These are phyloP conservation scores for Arge pagana DNA, from an alignment of 2,888 invertebrate species.

Conservation along the genomic window DNA sequence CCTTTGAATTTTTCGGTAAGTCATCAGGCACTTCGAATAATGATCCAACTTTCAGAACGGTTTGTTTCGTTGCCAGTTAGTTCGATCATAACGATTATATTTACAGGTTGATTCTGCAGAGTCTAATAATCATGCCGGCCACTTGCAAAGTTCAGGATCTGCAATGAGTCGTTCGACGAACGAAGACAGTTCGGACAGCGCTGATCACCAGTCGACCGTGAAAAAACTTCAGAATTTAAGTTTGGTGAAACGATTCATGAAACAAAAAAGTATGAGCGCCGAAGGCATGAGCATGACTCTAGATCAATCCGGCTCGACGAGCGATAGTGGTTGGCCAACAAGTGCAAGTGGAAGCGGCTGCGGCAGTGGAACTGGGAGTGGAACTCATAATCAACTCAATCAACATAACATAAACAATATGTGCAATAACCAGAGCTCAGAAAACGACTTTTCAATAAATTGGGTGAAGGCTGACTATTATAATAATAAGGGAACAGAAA, in stretches of 20 bases:
- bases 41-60: neutral
- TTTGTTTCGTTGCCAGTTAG: neutral
- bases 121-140: conserved; percentile 47
- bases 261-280: conserved; percentile 83
- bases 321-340: conserved; percentile 74
- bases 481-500: conserved; percentile 37
- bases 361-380: conserved; percentile 61
- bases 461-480: conserved; percentile 52
- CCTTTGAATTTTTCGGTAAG: conserved; percentile 72
- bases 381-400: conserved; percentile 46
- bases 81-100: neutral
- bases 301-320: conserved; percentile 73
- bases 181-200: conserved; percentile 52
- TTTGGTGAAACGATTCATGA: conserved; percentile 86
- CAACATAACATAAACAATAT: conserved; percentile 42
- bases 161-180: conserved; percentile 52
- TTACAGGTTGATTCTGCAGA: conserved; percentile 52
- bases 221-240: conserved; percentile 74
- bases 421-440: conserved; percentile 35
- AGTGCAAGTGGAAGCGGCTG: conserved; percentile 64
- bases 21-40: conserved; percentile 33
- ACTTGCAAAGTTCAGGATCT: conserved; percentile 48
- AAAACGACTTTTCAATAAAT: conserved; percentile 53
- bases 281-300: conserved; percentile 73
- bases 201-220: conserved; percentile 41